Percentiles rank a stretch among this genome's conserved stretches.
Conservation (phyloP, 1,140 invertebrate species). For the Scaptomyza montana region DNA sequence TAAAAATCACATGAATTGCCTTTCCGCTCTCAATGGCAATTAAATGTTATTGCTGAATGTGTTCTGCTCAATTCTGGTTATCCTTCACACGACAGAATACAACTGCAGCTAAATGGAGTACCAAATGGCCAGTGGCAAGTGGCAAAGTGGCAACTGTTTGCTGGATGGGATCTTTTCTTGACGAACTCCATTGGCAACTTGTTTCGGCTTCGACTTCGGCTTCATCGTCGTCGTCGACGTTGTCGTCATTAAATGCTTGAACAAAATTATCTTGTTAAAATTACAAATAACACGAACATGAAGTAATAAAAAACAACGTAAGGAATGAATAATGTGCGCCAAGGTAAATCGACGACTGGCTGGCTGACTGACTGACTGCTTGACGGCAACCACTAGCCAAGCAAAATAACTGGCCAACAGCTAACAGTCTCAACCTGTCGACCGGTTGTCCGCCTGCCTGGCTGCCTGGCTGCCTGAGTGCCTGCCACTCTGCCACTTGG, state of each 20-base stretch:
- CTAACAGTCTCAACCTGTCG: constrained; percentile 26
- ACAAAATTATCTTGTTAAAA: constrained; percentile 84
- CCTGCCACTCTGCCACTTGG: too few relatives aligned
- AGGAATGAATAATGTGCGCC: constrained; percentile 81
- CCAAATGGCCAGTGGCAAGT: constrained; percentile 47
- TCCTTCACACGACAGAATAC: constrained; percentile 38
- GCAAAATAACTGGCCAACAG: constrained; percentile 21
- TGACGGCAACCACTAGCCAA: constrained; percentile 41
- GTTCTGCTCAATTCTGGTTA: constrained; percentile 28
- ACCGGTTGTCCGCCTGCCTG: constrained; percentile 40
- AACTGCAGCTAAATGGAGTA: constrained; percentile 46
- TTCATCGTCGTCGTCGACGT: constrained; percentile 37
- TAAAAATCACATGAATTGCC: constrained; percentile 78
- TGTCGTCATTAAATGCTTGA: constrained; percentile 82
- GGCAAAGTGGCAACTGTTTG: constrained; percentile 17
- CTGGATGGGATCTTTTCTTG: constrained; percentile 1
- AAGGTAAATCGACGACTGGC: constrained; percentile 67
- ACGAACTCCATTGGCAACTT: constrained; percentile 14
- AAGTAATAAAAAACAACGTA: constrained; percentile 83
- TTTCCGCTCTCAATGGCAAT: constrained; percentile 72
- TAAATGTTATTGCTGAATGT: constrained; percentile 51
- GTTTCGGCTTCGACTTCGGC: constrained; percentile 15
- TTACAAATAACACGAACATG: constrained; percentile 84
- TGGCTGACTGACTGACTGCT: constrained; percentile 30
- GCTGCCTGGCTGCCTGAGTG: neutral